Evolutionary conservation across 2,797 vertebrate genomes (phyloP), one percentile per base, ranked within the genome.

Genomic region (Spinus olivaceus): DNA sequence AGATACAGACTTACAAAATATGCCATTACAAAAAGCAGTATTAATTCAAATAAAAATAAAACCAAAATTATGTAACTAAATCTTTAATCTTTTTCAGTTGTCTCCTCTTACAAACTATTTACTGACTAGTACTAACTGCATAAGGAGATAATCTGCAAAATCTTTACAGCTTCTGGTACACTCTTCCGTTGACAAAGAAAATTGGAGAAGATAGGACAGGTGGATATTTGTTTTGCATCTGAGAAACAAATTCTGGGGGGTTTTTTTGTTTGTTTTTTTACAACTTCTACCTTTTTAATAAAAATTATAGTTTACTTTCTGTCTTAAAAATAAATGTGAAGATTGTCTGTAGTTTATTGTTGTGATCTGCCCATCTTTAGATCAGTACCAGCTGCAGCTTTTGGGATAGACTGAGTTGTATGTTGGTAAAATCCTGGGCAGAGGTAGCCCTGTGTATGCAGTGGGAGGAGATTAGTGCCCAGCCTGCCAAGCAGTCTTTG

Each of bases 361-460:
- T 76, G 21, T 78, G 57, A 42, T 64, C 64, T 77, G 44, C n/a
- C 28, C 11, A 3, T 50, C 42, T 73, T 60, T 33, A 57, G 39
- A 33, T 22, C 47, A 65, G 22, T 61, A 25, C 9, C 25, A 69
- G 44, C 32, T 66, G 54, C 70, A 81, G 63, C 25, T 76, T 81
- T 87, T 79, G 30, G 23, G 37, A 57, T 71, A 66, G 35, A 41
- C 16, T 12, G 8, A 12, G 18, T 20, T 50, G 23, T 25, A 14
- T 59, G 33, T 25, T 2, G 1, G 33, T 72, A 33, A 64, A 81
- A 71, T 71, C 42, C 32, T 74, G 41, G 42, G 35, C n/a, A 81
- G 78, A 59, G 23, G 30, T 44, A 59, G 24, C 30, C 44, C 33
- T 0, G 0, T 44, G 50, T 64, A 0, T 80, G 50, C 23, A n/a